Evolutionary conservation across 64 coral and sea anemone species (phyloP).

Genomic region (Stichodactyla helianthus): DNA sequence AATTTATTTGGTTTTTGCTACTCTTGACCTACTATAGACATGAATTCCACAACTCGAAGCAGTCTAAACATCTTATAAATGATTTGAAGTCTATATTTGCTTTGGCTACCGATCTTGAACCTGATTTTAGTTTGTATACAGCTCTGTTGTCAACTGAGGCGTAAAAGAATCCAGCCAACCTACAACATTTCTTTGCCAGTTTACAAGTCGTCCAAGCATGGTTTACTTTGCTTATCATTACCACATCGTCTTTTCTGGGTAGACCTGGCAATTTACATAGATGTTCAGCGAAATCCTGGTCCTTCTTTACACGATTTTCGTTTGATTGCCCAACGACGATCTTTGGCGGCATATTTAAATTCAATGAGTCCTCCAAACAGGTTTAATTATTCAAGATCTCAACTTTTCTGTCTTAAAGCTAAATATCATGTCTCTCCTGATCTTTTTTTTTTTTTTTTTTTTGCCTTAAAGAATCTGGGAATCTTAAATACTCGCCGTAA

Average conservation of each 20-base stretch:
- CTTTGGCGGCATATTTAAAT: too few species aligned
- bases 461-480: conserved; percentile 3
- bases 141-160: not conserved
- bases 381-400: not conserved
- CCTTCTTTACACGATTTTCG: not conserved
- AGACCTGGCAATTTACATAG: not conserved
- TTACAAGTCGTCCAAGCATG: not conserved
- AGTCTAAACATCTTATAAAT: not conserved
- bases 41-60: not conserved
- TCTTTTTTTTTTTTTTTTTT: not conserved
- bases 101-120: not conserved
- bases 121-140: not conserved
- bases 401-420: not conserved
- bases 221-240: not conserved
- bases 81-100: not conserved
- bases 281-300: not conserved
- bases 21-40: not conserved
- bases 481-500: conserved; percentile 11
- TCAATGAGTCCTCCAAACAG: not conserved
- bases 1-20: not conserved
- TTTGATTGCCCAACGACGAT: not conserved
- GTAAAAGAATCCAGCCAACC: not conserved
- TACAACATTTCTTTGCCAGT: not conserved
- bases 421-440: conserved; percentile 24
- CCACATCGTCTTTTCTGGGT: not conserved